A percentile compares a stretch with the other conserved stretches of the same genome.
These are phyloP conservation scores for Pseudomyrmex concolor DNA, from an alignment of 1,140 invertebrate genomes.

Conservation along the genomic window DNA sequence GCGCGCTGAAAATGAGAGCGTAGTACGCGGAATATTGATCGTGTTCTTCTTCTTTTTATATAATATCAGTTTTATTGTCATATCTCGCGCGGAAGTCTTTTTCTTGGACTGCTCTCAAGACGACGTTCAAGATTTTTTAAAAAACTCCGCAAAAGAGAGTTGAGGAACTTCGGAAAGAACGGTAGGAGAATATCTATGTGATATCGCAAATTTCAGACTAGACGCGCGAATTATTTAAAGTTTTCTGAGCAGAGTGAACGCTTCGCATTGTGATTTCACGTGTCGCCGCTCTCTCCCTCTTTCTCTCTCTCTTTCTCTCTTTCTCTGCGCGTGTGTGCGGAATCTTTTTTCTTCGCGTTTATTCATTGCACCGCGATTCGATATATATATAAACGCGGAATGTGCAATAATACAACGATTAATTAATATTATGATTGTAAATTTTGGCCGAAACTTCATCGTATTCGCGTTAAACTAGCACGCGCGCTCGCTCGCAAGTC, in stretches of 20 bases:
- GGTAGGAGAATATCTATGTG: neutral
- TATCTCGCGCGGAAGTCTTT: neutral
- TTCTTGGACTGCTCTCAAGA: neutral
- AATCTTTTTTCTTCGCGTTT: too few relatives aligned
- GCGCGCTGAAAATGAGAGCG: neutral
- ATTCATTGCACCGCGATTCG: neutral
- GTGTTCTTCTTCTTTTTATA: neutral
- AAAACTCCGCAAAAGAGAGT: conserved; percentile 9
- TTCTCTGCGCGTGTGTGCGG: too few relatives aligned
- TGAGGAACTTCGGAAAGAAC: conserved; percentile 20
- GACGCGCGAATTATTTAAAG: conserved; percentile 53
- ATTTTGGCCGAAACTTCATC: conserved; percentile 4
- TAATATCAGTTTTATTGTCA: neutral
- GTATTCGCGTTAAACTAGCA: conserved; percentile 13
- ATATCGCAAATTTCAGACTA: conserved; percentile 45
- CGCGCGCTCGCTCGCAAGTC: neutral
- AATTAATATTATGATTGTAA: conserved; percentile 25
- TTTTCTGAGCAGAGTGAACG: conserved; percentile 14
- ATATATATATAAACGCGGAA: neutral
- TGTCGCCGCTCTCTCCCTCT: neutral
- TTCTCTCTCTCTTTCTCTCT: too few relatives aligned
- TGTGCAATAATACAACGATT: conserved; percentile 6
- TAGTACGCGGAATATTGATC: conserved; percentile 28
- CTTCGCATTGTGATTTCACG: conserved; percentile 24
- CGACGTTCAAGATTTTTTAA: conserved; percentile 16